Percentiles rank a stretch among this genome's conserved stretches.
Conservation (phyloP, 2,888 invertebrate species). For the Erannis defoliaria region DNA sequence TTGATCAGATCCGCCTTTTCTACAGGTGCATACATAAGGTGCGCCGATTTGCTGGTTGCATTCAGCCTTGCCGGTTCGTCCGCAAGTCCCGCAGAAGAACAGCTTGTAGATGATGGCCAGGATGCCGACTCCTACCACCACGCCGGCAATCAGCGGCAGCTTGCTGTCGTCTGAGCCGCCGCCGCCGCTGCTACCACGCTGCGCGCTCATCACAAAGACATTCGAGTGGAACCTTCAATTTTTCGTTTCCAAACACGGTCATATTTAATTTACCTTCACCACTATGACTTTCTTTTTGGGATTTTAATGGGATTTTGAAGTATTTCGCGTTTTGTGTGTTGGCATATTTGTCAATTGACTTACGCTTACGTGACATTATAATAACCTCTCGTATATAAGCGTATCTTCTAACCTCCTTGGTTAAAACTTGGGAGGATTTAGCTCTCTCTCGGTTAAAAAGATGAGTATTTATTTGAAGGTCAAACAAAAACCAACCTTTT, state of each 20-base stretch:
- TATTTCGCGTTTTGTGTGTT: not conserved
- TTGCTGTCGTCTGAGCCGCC: not conserved
- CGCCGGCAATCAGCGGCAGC: constrained; percentile 62
- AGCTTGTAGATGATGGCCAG: constrained; percentile 61
- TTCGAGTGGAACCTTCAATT: not conserved
- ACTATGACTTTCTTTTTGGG: not conserved
- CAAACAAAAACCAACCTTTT: no score
- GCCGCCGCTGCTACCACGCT: not conserved
- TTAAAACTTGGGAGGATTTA: no score
- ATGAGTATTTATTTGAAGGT: not conserved
- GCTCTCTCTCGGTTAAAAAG: not conserved
- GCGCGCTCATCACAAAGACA: constrained; percentile 1
- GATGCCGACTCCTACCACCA: constrained; percentile 61
- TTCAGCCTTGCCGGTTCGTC: constrained; percentile 5
- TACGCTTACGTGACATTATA: not conserved
- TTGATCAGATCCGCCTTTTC: constrained; percentile 33
- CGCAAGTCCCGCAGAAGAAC: constrained; percentile 39
- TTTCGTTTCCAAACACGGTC: not conserved
- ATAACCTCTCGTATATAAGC: no score
- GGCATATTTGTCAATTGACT: not conserved
- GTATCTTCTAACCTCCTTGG: no score
- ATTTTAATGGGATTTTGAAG: not conserved
- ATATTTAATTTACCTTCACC: not conserved
- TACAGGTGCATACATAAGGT: constrained; percentile 58
- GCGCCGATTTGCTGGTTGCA: constrained; percentile 52